Evolutionary conservation across 2,113 vertebrate species (phyloP), one percentile per base, ranked within the genome.

Genomic region (Bothrops jararaca): DNA sequence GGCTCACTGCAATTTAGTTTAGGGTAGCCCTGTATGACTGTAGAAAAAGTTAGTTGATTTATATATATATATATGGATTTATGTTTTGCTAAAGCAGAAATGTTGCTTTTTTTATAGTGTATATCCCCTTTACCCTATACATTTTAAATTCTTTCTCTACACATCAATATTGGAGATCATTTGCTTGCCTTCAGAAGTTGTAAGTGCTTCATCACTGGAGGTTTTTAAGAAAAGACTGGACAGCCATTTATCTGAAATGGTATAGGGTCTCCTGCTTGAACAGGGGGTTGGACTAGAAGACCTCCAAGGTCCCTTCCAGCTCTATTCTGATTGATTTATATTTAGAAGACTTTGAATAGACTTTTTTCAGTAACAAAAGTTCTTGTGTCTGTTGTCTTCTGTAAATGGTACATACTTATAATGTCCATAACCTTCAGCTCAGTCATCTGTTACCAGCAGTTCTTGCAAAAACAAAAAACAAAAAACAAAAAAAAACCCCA

Each of bases 1-100:
- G 5, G 85, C 85, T 86, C 42, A 5, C 42, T 48, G 85, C 22
- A 48, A 24, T 86, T 48, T 48, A 42, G 29, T 48, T 86, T 86
- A 48, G 42, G 10, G 45, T 48, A 48, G 45, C 23, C 4, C 24
- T 58, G 20, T 5, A 85, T 10, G 93, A 95, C 10, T 95, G 94
- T 86, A 64, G 64, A 94, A 92, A 88, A 54, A 93, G 85, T 26
- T 86, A 39, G 29, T 80, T 90, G 24, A 89, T 90, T 57, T 57
- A 9, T 58, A 24, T 58, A 58, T 91, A 39, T 89, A 39, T 42
- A 48, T 74, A 80, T 92, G 85, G 24, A 69, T n/a, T 39, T 24
- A 11, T 10, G 15, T n/a, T n/a, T 69, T n/a, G 15, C 5, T 29
- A 15, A 50, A 58, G 26, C 11, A 34, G 42, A 85, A 57, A 34